Evolutionary conservation across 2,888 invertebrate genomes (phyloP).

Genomic region (Heteromurus nitidus): DNA sequence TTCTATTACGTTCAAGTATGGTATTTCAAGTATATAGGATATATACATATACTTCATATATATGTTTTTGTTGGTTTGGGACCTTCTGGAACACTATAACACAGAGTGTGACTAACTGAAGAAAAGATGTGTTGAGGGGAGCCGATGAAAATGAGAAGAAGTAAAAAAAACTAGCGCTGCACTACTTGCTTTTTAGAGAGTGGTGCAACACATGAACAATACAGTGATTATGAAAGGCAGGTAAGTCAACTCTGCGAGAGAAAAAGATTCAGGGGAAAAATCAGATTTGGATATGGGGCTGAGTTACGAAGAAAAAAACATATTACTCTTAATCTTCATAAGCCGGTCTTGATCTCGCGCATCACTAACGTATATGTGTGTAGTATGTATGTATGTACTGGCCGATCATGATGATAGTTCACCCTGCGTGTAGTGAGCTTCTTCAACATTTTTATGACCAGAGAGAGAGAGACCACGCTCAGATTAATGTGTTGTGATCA

Average conservation of each 20-base stretch:
- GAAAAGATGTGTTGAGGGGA: slow-evolving; percentile 67
- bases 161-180: too few relatives aligned
- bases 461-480: slow-evolving; percentile 23
- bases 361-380: too few relatives aligned
- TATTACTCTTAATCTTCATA: slow-evolving; percentile 35
- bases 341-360: slow-evolving; percentile 46
- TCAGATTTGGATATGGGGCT: slow-evolving; percentile 42
- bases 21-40: slow-evolving; percentile 28
- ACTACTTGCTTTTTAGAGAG: too few relatives aligned
- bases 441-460: slow-evolving; percentile 15
- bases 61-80: slow-evolving; percentile 49
- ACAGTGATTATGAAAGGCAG: slow-evolving; percentile 58
- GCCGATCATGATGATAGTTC: slow-evolving; percentile 45
- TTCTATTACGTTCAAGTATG: slow-evolving; percentile 51
- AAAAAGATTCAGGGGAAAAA: slow-evolving; percentile 31
- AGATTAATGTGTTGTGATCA: slow-evolving; percentile 39
- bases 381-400: too few relatives aligned
- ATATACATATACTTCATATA: not conserved
- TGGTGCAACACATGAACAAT: slow-evolving; percentile 39
- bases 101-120: slow-evolving; percentile 43
- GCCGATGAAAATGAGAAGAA: slow-evolving; percentile 61
- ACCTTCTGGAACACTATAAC: slow-evolving; percentile 18
- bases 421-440: slow-evolving; percentile 6
- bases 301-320: slow-evolving; percentile 16
- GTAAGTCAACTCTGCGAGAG: slow-evolving; percentile 60